These are phyloP conservation scores for Urocyon cinereoargenteus DNA, from an alignment of 2,797 vertebrate genomes.

Conservation along the genomic window DNA sequence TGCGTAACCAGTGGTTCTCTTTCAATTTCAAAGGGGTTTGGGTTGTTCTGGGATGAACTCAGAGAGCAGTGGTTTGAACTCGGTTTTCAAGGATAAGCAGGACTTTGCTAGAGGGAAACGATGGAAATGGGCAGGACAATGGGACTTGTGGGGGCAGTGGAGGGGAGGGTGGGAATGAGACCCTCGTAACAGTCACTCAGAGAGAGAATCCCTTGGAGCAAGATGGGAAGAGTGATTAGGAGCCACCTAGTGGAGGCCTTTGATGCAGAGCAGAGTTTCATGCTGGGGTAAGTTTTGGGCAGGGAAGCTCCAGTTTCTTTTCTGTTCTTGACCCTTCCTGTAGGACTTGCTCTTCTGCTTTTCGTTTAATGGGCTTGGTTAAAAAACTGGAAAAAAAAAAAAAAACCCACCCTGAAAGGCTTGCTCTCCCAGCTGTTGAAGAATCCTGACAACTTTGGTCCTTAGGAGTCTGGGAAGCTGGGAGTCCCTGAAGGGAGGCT, in stretches of 20 bases:
- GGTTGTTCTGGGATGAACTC: not conserved
- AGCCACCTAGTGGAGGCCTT: not conserved
- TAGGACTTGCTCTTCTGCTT: not conserved
- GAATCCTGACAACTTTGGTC: not conserved
- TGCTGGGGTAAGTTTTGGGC: not conserved
- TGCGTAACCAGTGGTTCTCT: not conserved
- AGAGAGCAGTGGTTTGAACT: not conserved
- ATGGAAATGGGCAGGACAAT: not conserved
- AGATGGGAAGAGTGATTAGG: not conserved
- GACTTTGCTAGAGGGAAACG: not conserved
- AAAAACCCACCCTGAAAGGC: not conserved
- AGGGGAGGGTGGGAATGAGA: not conserved
- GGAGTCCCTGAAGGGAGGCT: not conserved
- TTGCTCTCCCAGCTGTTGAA: not conserved
- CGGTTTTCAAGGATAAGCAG: not conserved
- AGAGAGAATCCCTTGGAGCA: not conserved
- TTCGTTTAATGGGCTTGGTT: not conserved
- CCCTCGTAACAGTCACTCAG: not conserved
- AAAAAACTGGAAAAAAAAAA: not conserved
- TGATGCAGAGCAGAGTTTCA: not conserved
- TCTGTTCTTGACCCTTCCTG: not conserved
- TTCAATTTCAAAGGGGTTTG: not conserved
- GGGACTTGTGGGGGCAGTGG: not conserved
- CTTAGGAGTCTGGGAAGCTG: not conserved
- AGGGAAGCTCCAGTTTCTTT: not conserved